Percentiles rank a stretch among this genome's conserved stretches.
These are phyloP conservation scores for Percina caprodes DNA, from an alignment of 2,113 vertebrate species.

Conservation along the genomic window DNA sequence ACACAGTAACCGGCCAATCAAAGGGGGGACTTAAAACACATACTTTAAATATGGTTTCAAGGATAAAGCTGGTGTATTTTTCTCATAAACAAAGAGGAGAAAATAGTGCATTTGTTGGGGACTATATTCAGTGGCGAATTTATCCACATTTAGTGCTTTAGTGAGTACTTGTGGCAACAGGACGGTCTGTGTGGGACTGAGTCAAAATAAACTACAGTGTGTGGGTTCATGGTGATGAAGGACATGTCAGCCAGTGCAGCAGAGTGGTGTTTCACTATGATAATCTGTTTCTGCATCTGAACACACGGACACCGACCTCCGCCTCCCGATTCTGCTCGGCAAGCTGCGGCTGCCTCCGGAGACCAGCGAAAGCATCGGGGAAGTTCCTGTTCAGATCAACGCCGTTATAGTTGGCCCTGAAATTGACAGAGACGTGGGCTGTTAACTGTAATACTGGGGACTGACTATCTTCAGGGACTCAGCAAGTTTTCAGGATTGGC, in stretches of 20 bases:
- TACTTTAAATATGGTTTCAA: not conserved
- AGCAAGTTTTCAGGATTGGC: too few species aligned
- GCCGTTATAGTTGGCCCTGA: slow-evolving; percentile 88
- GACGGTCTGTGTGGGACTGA: not conserved
- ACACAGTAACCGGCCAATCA: not conserved
- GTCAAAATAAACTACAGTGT: not conserved
- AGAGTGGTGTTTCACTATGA: not conserved
- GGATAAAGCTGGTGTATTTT: not conserved
- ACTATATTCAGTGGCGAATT: not conserved
- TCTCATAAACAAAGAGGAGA: not conserved
- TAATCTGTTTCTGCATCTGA: too few species aligned
- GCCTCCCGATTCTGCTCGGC: slow-evolving; percentile 78
- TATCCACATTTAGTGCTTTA: not conserved
- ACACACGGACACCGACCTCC: slow-evolving; percentile 75
- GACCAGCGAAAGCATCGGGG: slow-evolving; percentile 86
- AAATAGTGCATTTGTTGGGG: not conserved
- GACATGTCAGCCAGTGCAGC: not conserved
- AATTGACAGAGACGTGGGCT: not conserved
- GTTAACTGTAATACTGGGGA: not conserved
- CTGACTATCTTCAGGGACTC: too few species aligned
- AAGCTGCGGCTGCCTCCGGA: slow-evolving; percentile 4
- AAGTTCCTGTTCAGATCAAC: slow-evolving; percentile 96
- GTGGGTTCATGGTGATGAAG: not conserved
- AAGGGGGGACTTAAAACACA: slow-evolving; percentile 49
- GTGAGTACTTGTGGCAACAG: not conserved